Evolutionary conservation across 2,113 vertebrate species (phyloP), one percentile per base, ranked within the genome.

Genomic region (Candoia aspera): DNA sequence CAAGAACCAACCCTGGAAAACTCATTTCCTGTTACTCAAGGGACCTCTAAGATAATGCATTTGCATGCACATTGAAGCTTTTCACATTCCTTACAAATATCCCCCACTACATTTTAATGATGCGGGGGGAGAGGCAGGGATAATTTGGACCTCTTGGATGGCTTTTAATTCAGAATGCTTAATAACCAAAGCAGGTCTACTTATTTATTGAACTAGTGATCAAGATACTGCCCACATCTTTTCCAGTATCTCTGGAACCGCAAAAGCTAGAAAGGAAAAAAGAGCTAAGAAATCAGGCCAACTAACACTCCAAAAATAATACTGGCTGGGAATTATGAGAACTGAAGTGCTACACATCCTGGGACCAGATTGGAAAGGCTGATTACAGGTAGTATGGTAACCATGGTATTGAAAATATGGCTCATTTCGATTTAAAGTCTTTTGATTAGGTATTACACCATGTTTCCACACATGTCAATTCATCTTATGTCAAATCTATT

Each of bases 401-500:
- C 12, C 64, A 8, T 37, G 19, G 24, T 68, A 64, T 2, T 57
- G 84, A 68, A 10, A 87, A 58, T 42, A 21, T 0, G 0, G 53
- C 26, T 42, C 53, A n/a, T 49, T 17, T 79, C 26, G 26, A 91
- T 73, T 55, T 68, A 57, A 24, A 58, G 12, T 79, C n/a, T 53
- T 84, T 84, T 49, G 6, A 54, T 24, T 37, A 62, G 21, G 13
- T 8, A 53, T 89, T 89, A 88, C 58, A 64, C 46, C 19, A 58
- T 79, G 86, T 29, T 87, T 57, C 37, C 19, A 58, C 91, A 53
- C 46, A 26, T 92, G n/a, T 62, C 73, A 62, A 62, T 84, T 84
- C 33, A 26, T 92, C 46, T 54, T 73, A 92, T 92, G 57, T 60
- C 54, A 53, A 53, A 84, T 62, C 13, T 88, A 57, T 33, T 73